Base-by-base conservation (phyloP, 2,888 invertebrate genomes). In the Zele albiditarsus region DNA sequence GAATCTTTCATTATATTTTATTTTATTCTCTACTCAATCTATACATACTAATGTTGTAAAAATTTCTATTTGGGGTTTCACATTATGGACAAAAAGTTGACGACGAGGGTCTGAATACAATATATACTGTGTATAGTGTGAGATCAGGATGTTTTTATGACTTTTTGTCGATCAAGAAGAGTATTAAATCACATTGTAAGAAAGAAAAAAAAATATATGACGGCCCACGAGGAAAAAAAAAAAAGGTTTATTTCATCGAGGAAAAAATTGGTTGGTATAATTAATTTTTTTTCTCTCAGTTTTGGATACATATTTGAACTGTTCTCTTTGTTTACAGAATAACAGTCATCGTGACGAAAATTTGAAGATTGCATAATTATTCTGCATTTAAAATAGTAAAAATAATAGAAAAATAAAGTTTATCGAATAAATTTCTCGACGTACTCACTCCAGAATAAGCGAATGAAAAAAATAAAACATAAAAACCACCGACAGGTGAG, bases 21-120 rank as follows among this genome's bases (percentile, higher is more conserved):
- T 28, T 27, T 60, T 12, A 42, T 23, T 12, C n/a, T 58, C 28
- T 53, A 38, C 20, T 25, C 31, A 25, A 69, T 58, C 20, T 58
- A 38, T 38, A 58, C 53, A 68, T 68, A 68, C 31, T 20, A n/a
- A 16, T 63, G 23, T 33, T 16, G 57, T 68, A 53, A 16, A 46
- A 31, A 53, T 53, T 46, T 20, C 28, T 12, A 28, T 38, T 57
- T 20, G 23, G 16, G 57, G 57, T 33, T 70, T 58, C 20, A 70
- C 60, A 70, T 70, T 70, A 70, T 70, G 42, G 27, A 38, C 58
- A 70, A 70, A 70, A 60, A 38, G 38, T 70, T 70, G 70, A 70
- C 70, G 70, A 58, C 49, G 33, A 14, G 16, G 23, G 58, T 58
- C 42, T 38, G 46, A 1, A 25, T 58, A 23, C 25, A 25, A 12